phyloP scores from a whole-genome alignment of 2,888 invertebrate genomes.

The Tiliacea aurago region DNA sequence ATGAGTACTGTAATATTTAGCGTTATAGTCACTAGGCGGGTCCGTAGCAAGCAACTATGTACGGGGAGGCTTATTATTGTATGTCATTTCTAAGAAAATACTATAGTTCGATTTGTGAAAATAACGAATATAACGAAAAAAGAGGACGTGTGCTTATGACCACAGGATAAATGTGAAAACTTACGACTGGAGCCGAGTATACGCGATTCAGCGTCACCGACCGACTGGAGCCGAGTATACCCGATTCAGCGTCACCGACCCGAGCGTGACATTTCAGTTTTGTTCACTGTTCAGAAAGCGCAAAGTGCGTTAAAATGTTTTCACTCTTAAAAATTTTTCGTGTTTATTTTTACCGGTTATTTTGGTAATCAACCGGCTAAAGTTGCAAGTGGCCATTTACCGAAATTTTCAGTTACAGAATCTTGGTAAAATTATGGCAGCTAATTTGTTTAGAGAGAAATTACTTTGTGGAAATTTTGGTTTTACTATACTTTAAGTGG shows the following conservation, averaged over 20 bases:
- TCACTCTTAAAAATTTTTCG: background rate
- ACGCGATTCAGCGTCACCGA: background rate
- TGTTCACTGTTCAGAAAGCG: background rate
- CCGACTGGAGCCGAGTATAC: background rate
- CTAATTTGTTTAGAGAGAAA: constrained; percentile 8
- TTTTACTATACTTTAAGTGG: background rate
- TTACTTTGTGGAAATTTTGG: background rate
- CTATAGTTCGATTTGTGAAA: background rate
- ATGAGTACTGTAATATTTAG: constrained; percentile 77
- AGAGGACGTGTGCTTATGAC: background rate
- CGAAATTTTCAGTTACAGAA: background rate
- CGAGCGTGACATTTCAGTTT: background rate
- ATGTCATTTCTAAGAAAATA: constrained; percentile 50
- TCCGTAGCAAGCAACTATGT: constrained; percentile 72
- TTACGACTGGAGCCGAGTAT: background rate
- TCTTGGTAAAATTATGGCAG: constrained; percentile 29
- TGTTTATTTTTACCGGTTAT: background rate
- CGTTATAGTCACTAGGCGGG: constrained; percentile 65
- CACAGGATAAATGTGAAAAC: background rate
- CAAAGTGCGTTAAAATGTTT: too few relatives aligned
- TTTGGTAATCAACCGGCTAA: background rate
- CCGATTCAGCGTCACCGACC: background rate
- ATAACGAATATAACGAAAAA: background rate
- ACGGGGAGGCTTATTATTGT: constrained; percentile 69
- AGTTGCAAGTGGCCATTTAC: background rate